These are phyloP conservation scores for Ursus arctos DNA, from an alignment of 2,113 vertebrate species.

Conservation along the genomic window DNA sequence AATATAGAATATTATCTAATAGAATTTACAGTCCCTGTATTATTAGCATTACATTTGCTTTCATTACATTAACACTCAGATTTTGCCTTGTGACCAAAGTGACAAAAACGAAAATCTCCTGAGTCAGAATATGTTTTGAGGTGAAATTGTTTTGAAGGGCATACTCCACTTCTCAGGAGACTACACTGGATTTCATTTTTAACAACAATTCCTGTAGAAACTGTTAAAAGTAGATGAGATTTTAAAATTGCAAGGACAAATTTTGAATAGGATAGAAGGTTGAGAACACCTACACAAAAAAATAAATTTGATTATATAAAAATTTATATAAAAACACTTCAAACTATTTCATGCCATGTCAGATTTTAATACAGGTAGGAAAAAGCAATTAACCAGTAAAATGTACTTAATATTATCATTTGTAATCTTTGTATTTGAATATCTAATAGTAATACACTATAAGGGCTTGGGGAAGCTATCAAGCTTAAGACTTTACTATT, in stretches of 20 bases:
- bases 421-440: not conserved
- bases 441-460: not conserved
- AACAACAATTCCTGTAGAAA: slow-evolving; percentile 59
- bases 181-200: slow-evolving; percentile 39
- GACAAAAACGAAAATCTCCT: slow-evolving; percentile 56
- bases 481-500: not conserved
- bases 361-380: slow-evolving; percentile 10
- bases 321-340: slow-evolving; percentile 12
- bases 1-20: slow-evolving; percentile 2
- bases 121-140: slow-evolving; percentile 35
- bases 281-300: slow-evolving; percentile 38
- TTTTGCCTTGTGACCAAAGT: slow-evolving; percentile 60
- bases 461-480: not conserved
- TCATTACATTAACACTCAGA: slow-evolving; percentile 51
- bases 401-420: not conserved
- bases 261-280: not conserved
- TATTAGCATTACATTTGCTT: slow-evolving; percentile 33
- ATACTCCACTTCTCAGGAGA: slow-evolving; percentile 33
- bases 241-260: slow-evolving; percentile 52
- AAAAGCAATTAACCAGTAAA: not conserved
- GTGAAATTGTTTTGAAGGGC: slow-evolving; percentile 61
- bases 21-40: not conserved
- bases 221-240: slow-evolving; percentile 28
- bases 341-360: slow-evolving; percentile 28
- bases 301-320: not conserved